These are phyloP conservation scores for Ormia ochracea DNA, from an alignment of 2,888 invertebrate species.

Conservation along the genomic window DNA sequence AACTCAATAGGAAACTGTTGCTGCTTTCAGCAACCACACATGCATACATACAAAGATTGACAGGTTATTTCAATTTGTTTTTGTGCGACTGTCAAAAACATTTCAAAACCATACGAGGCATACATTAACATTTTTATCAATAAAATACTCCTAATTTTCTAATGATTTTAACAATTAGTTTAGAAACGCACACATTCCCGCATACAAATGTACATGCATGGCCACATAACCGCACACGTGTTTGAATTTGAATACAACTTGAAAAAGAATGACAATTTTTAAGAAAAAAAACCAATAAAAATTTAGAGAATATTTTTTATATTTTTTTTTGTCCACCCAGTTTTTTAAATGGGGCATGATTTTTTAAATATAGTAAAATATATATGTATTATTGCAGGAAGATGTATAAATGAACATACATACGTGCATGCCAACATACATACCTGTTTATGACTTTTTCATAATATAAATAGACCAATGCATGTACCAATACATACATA, in stretches of 20 bases:
- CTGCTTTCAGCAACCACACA: not conserved
- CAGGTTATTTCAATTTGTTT: conserved; percentile 1
- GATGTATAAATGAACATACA: too few relatives aligned
- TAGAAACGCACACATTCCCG: too few relatives aligned
- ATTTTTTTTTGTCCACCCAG: not conserved
- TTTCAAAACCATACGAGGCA: conserved; percentile 5
- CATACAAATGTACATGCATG: too few relatives aligned
- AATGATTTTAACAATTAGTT: conserved; percentile 30
- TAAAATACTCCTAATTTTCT: conserved; percentile 17
- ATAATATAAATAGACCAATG: too few relatives aligned
- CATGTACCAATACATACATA: too few relatives aligned
- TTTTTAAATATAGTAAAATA: too few relatives aligned
- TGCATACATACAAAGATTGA: conserved; percentile 8
- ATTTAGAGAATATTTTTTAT: not conserved
- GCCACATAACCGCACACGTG: too few relatives aligned
- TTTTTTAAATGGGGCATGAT: not conserved
- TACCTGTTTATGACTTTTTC: too few relatives aligned
- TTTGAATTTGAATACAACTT: conserved; percentile 25
- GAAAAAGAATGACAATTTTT: conserved; percentile 1
- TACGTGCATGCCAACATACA: too few relatives aligned
- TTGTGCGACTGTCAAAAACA: conserved; percentile 2
- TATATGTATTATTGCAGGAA: too few relatives aligned
- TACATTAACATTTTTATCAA: not conserved
- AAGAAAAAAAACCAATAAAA: not conserved
- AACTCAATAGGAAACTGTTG: not conserved